These are phyloP conservation scores for Alviniconcha marisindica DNA, from an alignment of 1,140 invertebrate species.

Conservation along the genomic window DNA sequence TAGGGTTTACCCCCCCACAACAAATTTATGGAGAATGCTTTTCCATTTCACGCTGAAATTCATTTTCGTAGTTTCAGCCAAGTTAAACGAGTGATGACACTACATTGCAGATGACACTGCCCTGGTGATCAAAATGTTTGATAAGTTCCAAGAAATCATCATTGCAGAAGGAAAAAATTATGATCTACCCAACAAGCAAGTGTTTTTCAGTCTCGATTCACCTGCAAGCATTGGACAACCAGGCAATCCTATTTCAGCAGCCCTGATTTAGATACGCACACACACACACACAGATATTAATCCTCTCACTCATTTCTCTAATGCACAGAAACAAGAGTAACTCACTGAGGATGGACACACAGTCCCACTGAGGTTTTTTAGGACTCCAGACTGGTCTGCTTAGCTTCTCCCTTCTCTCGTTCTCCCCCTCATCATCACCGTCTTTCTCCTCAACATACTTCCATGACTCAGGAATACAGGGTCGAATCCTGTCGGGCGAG, in stretches of 20 bases:
- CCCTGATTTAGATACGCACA: no score
- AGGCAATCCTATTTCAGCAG: no score
- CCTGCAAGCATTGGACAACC: no score
- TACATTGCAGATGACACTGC: background rate
- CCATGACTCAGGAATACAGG: constrained; percentile 3
- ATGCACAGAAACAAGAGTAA: no score
- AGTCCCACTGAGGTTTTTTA: constrained; percentile 86
- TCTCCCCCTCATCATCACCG: constrained; percentile 40
- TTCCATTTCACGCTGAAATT: background rate
- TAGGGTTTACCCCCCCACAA: background rate
- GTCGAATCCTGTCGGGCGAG: background rate
- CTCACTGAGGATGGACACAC: constrained; percentile 89
- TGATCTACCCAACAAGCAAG: no score
- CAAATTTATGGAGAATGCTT: background rate
- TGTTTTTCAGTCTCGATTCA: no score
- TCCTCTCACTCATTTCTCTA: no score
- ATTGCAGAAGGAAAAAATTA: no score
- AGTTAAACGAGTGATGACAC: background rate
- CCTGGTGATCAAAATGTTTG: background rate
- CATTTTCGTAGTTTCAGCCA: background rate
- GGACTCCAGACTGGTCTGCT: background rate
- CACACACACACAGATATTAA: no score
- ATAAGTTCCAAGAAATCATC: no score
- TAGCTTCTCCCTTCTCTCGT: constrained; percentile 32
- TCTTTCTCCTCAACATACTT: constrained; percentile 9